Percentiles rank a stretch among this genome's conserved stretches.
phyloP scores from a whole-genome alignment of 1,140 invertebrate genomes.

The Sinonovacula constricta region DNA sequence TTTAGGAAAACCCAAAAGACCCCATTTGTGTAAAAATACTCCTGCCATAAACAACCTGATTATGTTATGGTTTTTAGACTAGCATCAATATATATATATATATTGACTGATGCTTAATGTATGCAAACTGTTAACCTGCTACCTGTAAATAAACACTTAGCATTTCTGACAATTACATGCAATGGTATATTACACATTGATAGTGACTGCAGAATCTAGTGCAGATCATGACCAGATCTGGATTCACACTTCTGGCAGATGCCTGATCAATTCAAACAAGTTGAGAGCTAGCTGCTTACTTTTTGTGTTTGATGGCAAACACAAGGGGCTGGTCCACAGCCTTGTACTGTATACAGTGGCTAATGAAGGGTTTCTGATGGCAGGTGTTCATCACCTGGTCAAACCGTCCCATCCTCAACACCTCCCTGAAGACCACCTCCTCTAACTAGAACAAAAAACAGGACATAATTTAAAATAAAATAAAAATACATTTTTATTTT shows the following conservation, averaged over 20 bases:
- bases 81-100: no score
- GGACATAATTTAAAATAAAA: background rate
- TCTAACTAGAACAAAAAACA: slow-evolving; percentile 4
- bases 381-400: slow-evolving; percentile 1
- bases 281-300: no score
- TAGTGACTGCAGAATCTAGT: background rate
- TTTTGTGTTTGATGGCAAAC: slow-evolving; percentile 38
- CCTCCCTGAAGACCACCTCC: slow-evolving; percentile 11
- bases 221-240: background rate
- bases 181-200: background rate
- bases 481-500: background rate
- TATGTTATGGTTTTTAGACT: no score
- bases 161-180: background rate
- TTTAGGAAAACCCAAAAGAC: no score
- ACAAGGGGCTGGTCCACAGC: slow-evolving; percentile 12
- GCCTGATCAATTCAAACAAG: no score
- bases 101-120: background rate
- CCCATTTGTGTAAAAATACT: no score
- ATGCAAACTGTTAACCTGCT: background rate
- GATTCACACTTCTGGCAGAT: no score
- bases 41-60: no score
- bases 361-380: slow-evolving; percentile 19
- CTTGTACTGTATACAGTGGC: slow-evolving; percentile 14
- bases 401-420: slow-evolving; percentile 24
- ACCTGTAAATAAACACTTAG: background rate